Evolutionary conservation across 1,140 invertebrate species (phyloP).

Genomic region (Homalodisca vitripennis): DNA sequence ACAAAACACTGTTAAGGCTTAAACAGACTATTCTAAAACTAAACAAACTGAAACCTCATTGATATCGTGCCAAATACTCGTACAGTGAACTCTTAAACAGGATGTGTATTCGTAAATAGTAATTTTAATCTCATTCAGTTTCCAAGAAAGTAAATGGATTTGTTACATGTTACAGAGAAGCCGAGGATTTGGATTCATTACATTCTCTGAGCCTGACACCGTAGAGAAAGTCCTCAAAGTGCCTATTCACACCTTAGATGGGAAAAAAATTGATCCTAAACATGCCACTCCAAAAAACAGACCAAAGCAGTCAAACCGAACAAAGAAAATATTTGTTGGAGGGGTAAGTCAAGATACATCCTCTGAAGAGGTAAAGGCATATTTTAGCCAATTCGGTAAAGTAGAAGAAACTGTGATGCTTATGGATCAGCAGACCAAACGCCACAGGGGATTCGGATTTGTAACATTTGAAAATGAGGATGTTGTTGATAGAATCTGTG

Average conservation of each 20-base stretch:
- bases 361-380: conserved; percentile 86
- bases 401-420: conserved; percentile 92
- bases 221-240: conserved; percentile 88
- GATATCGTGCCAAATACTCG: no score
- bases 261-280: conserved; percentile 93
- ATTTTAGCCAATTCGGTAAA: conserved; percentile 89
- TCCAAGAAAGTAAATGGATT: no score
- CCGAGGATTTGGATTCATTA: conserved; percentile 92
- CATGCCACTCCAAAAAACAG: conserved; percentile 89
- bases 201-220: conserved; percentile 83
- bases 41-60: no score
- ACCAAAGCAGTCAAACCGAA: conserved; percentile 80
- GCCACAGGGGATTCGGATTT: conserved; percentile 88
- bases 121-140: no score
- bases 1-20: no score
- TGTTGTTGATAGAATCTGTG: conserved; percentile 86
- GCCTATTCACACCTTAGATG: conserved; percentile 88
- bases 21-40: no score
- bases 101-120: no score
- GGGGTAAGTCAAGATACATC: conserved; percentile 90
- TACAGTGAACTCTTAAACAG: no score
- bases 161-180: conserved; percentile 70
- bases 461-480: conserved; percentile 92
- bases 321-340: conserved; percentile 91
- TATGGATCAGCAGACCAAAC: conserved; percentile 92